Evolutionary conservation across 1,140 invertebrate species (phyloP), one percentile per base, ranked within the genome.

Genomic region (Harlomillsia oculata): DNA sequence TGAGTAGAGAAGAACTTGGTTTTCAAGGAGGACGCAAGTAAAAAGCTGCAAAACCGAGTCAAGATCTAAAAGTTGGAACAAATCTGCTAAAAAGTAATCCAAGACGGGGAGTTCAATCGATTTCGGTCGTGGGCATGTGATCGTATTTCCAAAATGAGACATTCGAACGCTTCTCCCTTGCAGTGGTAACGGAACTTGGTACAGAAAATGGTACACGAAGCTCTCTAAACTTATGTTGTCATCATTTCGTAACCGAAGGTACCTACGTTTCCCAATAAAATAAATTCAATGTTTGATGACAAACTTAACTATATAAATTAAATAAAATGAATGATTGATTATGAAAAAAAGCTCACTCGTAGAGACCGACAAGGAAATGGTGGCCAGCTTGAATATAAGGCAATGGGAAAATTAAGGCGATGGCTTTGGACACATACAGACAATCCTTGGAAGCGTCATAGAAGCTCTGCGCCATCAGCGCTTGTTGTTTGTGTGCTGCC

Each of bases 371-470:
- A 65, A 96, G 80, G 75, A 96, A 90, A 68, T 82, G 80, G 69
- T 84, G 80, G 43, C 86, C 82, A 54, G 89, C 84, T 68, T 83
- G 80, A 29, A 97, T 84, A 75, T 90, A 91, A 29, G 93, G 87
- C 60, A 89, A 79, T 70, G 89, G 88, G 69, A 87, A 88, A 56
- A 97, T 84, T 29, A 97, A 78, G 54, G 84, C 84, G 70, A 98
- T 91, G 74, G 86, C 89, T 79, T 97, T 98, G 62, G 88, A 88
- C 65, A 95, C 93, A 76, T 85, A 89, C 59, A 97, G 77, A 73
- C 85, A 87, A 74, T 97, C 92, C 77, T 89, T 90, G 70, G 82
- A 82, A 65, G 87, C 84, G 74, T 97, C 91, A 73, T 95, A 98
- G 67, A 89, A 92, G 66, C 80, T 87, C 67, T 84, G 77, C 56